Evolutionary conservation across 1,140 invertebrate species (phyloP), one percentile per base, ranked within the genome.

Genomic region (Eupeodes corollae): DNA sequence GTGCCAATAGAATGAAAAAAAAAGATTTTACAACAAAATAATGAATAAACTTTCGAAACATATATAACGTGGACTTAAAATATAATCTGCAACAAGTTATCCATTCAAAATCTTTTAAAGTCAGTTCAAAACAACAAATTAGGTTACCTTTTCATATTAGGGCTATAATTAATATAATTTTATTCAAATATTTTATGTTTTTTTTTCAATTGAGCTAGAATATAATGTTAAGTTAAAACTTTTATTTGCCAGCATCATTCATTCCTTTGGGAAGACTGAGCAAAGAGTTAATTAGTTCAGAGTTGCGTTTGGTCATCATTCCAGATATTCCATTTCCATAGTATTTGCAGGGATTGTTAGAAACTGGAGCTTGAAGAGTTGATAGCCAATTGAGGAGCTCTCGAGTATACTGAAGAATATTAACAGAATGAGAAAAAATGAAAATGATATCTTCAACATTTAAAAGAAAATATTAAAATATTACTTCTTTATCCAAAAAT

Each of bases 271-370:
- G 83, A 26, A 85, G 58, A 21, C 79, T 77, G 1, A 86, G 61
- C 2, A 86, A 65, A 2, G 82, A 82, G 55, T 86, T 86, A 47
- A 85, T 86, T 6, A 86, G 66, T 54, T 85, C 83, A 0, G 80
- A 82, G 56, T 84, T 86, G 8, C 82, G 73, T 61, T 86, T 85
- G 1, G 63, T 65, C 48, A 69, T 55, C 10, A 63, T 50, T 12
- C 38, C 48, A 16, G 42, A 34, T 16, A 62, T 37, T 1, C 50
- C 52, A 48, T 66, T 66, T 30, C 42, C 52, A 40, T 51, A 30
- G 52, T 60, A 62, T 39, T 57, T 58, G 38, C 61, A 67, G 6
- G 54, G 54, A 8, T 37, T 44, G 8, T 46, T 53, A 1, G 50
- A 19, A 3, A 58, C 49, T 0, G 54, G 42, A 15, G 56, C 57